Conservation (phyloP, 2,797 vertebrate genomes). For the Passerculus sandwichensis region DNA sequence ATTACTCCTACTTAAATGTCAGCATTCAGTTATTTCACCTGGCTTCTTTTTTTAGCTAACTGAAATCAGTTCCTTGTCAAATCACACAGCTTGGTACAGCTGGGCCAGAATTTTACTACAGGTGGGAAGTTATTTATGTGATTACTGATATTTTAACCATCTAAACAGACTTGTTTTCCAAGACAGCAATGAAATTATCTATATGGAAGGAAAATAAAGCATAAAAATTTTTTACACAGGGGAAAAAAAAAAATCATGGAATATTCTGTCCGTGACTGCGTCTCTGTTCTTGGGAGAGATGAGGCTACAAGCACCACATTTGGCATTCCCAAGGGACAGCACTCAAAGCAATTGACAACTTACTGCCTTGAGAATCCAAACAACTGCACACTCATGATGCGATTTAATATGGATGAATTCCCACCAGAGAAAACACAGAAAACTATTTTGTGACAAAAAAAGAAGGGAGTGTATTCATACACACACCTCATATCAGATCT, state of each 20-base stretch:
- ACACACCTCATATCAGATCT: neutral
- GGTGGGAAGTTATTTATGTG: neutral
- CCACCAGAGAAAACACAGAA: neutral
- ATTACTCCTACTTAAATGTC: conserved; percentile 41
- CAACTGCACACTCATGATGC: neutral
- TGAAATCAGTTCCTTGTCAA: conserved; percentile 30
- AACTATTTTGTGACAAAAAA: neutral
- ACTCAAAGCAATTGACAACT: neutral
- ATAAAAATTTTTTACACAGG: neutral
- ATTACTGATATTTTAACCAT: neutral
- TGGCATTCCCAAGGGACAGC: neutral
- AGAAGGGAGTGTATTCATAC: neutral
- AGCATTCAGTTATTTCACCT: conserved; percentile 47
- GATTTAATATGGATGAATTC: neutral
- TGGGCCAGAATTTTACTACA: conserved; percentile 1
- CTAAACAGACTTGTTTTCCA: neutral
- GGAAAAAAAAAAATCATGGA: neutral
- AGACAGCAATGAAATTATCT: neutral
- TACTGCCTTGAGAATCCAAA: neutral
- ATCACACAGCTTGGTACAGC: neutral
- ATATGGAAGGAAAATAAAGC: neutral
- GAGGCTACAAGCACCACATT: neutral
- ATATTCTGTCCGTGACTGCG: neutral
- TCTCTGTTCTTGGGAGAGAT: neutral
- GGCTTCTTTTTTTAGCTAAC: conserved; percentile 43